Conservation (phyloP, 2,888 invertebrate genomes). For the Dasysyrphus tricinctus region DNA sequence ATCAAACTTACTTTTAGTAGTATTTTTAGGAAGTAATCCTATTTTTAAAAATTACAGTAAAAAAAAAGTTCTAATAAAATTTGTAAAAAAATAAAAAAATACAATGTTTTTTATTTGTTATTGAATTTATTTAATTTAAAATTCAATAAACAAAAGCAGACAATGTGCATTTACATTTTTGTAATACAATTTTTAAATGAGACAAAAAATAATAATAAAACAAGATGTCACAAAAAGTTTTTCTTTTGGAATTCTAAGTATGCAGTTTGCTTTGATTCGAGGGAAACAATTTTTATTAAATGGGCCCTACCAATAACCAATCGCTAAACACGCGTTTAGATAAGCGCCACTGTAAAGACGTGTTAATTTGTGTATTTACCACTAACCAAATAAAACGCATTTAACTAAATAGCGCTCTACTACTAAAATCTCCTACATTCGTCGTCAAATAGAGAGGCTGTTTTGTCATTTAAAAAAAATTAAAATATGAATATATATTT, state of each 20-base stretch:
- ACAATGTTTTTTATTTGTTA: slow-evolving; percentile 60
- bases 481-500: too few species aligned
- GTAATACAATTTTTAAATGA: slow-evolving; percentile 52
- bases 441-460: too few species aligned
- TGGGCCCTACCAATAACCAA: too few species aligned
- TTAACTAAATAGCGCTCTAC: too few species aligned
- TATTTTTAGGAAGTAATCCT: slow-evolving; percentile 68
- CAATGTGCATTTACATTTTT: slow-evolving; percentile 54
- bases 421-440: too few species aligned
- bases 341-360: too few species aligned
- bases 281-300: neutral
- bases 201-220: slow-evolving; percentile 42
- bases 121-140: slow-evolving; percentile 33
- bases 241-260: neutral
- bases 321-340: too few species aligned
- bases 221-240: slow-evolving; percentile 24
- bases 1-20: slow-evolving; percentile 74
- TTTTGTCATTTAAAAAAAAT: too few species aligned
- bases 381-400: too few species aligned
- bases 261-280: neutral
- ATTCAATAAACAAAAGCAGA: slow-evolving; percentile 25
- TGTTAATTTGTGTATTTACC: too few species aligned
- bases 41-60: slow-evolving; percentile 59
- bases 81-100: slow-evolving; percentile 44
- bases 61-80: slow-evolving; percentile 48